These are phyloP conservation scores for Arenaria interpres DNA, from an alignment of 2,113 vertebrate species.

Conservation along the genomic window DNA sequence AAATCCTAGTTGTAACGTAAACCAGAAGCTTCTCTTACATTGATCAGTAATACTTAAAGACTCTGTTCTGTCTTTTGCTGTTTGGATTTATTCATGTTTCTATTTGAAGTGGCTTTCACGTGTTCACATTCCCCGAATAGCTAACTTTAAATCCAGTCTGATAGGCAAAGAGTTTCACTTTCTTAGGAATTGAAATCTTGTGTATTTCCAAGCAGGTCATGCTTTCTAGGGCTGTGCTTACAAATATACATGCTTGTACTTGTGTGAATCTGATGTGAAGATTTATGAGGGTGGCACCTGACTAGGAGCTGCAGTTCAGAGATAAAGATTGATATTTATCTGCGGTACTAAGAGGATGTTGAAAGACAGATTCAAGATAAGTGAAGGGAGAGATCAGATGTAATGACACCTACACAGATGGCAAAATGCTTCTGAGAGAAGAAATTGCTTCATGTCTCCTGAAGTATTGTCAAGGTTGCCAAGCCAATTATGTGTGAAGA, in stretches of 20 bases:
- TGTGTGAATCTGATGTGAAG: not conserved
- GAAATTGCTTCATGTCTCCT: not conserved
- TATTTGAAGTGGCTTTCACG: not conserved
- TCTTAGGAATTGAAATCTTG: not conserved
- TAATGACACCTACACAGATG: slow-evolving; percentile 17
- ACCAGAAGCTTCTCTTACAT: not conserved
- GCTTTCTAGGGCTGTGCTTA: not conserved
- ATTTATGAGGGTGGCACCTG: slow-evolving; percentile 1
- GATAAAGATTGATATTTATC: slow-evolving; percentile 11
- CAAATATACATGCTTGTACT: not conserved
- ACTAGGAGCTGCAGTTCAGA: not conserved
- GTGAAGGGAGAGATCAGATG: slow-evolving; percentile 14
- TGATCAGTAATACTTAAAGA: not conserved
- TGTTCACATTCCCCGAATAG: not conserved
- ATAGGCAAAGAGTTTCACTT: not conserved
- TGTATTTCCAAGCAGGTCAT: not conserved
- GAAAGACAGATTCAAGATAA: slow-evolving; percentile 11
- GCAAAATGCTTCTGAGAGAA: slow-evolving; percentile 8
- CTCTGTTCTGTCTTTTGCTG: not conserved
- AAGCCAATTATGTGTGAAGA: not conserved
- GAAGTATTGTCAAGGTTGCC: slow-evolving; percentile 24
- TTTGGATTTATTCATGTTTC: not conserved
- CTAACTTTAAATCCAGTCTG: not conserved
- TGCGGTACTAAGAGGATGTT: not conserved
- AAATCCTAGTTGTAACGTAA: not conserved